A percentile compares a stretch with the other conserved stretches of the same genome.
Conservation (phyloP, 2,888 invertebrate species). For the Seira sanloemensis region DNA sequence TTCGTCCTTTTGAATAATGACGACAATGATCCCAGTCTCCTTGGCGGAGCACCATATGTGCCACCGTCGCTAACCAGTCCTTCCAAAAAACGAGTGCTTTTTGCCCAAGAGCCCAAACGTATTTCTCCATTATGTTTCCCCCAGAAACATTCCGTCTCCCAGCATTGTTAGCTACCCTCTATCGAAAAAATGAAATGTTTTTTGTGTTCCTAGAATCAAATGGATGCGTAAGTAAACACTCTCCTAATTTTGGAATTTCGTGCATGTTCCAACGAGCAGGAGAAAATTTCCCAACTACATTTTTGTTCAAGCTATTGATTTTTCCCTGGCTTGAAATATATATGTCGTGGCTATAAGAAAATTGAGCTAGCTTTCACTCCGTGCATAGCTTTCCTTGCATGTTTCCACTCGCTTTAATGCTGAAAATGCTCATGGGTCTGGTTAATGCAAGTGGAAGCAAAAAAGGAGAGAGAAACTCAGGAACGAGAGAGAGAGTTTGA, state of each 20-base stretch:
- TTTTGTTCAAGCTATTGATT: slow-evolving; percentile 9
- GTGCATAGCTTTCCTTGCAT: slow-evolving; percentile 6
- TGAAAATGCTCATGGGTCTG: not conserved
- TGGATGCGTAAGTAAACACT: slow-evolving; percentile 18
- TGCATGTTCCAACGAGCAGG: not conserved
- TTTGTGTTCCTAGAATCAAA: not conserved
- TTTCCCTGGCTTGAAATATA: slow-evolving; percentile 10
- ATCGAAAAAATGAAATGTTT: slow-evolving; percentile 19
- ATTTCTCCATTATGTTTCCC: no score
- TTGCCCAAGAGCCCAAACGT: no score
- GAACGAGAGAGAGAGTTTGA: slow-evolving; percentile 41
- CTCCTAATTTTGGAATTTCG: slow-evolving; percentile 14
- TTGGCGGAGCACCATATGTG: slow-evolving; percentile 62
- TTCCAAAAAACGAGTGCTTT: no score
- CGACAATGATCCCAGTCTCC: no score
- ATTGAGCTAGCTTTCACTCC: slow-evolving; percentile 43
- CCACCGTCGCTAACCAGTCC: no score
- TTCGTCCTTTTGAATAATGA: no score
- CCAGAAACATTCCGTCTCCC: no score
- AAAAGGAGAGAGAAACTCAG: no score
- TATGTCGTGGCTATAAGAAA: not conserved
- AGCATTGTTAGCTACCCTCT: not conserved
- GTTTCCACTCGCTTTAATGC: slow-evolving; percentile 12
- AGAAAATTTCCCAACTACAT: not conserved
- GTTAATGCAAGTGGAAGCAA: slow-evolving; percentile 42